These are phyloP conservation scores for Cyanoramphus novaezelandiae DNA, from an alignment of 2,113 vertebrate species.

Conservation along the genomic window DNA sequence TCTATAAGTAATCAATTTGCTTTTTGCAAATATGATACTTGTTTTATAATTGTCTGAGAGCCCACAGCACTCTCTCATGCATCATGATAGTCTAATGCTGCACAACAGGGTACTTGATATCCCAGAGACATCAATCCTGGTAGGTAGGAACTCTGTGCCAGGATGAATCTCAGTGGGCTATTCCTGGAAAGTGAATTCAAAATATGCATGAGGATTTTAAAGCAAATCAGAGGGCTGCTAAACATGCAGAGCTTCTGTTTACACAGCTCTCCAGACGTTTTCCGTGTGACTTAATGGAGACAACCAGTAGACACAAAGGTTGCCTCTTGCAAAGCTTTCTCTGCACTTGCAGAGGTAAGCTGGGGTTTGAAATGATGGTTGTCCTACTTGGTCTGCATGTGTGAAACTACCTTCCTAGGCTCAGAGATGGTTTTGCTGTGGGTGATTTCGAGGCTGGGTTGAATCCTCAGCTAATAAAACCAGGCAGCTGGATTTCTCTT, in stretches of 20 bases:
- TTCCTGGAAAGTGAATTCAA: constrained; percentile 32
- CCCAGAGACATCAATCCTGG: not conserved
- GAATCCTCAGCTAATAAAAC: not conserved
- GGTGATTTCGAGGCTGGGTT: not conserved
- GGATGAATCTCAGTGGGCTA: not conserved
- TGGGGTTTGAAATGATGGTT: not conserved
- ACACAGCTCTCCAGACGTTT: not conserved
- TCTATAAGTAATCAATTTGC: not conserved
- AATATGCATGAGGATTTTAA: not conserved
- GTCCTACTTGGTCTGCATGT: not conserved
- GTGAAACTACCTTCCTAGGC: not conserved
- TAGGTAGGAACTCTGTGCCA: not conserved
- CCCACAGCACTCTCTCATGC: not conserved
- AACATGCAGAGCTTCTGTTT: not conserved
- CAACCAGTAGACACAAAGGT: not conserved
- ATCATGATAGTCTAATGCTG: not conserved
- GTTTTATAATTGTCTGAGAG: not conserved
- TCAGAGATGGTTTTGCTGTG: not conserved
- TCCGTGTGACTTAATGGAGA: not conserved
- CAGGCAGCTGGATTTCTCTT: not conserved
- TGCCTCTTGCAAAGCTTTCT: not conserved
- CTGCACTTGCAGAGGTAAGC: not conserved
- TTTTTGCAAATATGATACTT: not conserved
- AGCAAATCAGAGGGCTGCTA: not conserved
- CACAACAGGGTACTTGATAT: not conserved